Evolutionary conservation across 2,113 vertebrate species (phyloP).

Genomic region (Eupsittula cactorum): DNA sequence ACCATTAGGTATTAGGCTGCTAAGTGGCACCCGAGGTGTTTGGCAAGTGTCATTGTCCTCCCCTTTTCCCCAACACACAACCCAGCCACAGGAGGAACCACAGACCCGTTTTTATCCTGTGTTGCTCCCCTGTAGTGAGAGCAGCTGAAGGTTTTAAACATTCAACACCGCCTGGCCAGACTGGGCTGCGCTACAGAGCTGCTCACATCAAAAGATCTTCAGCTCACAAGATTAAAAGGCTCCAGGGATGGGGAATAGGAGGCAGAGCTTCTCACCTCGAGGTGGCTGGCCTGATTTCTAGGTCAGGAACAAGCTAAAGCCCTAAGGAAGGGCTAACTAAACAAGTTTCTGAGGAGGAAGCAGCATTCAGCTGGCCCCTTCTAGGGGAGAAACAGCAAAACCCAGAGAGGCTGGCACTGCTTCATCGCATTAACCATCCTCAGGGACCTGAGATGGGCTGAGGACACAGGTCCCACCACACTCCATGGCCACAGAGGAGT

Average conservation of each 20-base stretch:
- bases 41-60: not conserved
- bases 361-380: not conserved
- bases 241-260: not conserved
- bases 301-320: not conserved
- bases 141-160: conserved; percentile 46
- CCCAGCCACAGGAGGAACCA: not conserved
- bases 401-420: not conserved
- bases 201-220: conserved; percentile 54
- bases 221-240: conserved; percentile 50
- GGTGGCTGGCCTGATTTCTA: conserved; percentile 9
- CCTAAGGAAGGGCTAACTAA: too few relatives aligned
- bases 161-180: not conserved
- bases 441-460: not conserved
- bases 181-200: conserved; percentile 5
- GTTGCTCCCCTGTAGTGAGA: not conserved
- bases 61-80: not conserved
- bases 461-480: fast-evolving
- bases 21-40: not conserved
- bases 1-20: not conserved
- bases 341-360: not conserved
- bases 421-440: not conserved
- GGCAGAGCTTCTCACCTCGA: conserved; percentile 40
- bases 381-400: not conserved
- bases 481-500: fast-evolving
- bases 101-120: not conserved